phyloP scores from a whole-genome alignment of 2,113 vertebrate genomes.

The Nanorana parkeri region DNA sequence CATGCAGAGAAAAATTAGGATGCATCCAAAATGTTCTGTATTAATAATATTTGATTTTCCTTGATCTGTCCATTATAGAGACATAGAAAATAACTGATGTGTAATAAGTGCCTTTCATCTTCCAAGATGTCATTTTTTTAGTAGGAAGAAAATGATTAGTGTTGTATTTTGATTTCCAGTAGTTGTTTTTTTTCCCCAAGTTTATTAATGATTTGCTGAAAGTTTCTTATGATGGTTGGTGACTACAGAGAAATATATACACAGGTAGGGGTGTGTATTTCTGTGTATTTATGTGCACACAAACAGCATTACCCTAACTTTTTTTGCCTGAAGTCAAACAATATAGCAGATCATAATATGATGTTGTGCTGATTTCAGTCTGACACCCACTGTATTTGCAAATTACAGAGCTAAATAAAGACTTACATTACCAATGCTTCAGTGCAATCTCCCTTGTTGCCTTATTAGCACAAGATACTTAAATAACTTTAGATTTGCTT shows the following conservation, averaged over 20 bases:
- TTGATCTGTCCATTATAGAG: neutral
- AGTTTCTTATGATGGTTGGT: no score
- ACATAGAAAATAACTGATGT: conserved; percentile 16
- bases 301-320: neutral
- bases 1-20: no score
- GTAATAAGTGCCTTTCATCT: conserved; percentile 16
- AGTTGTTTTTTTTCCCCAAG: conserved; percentile 4
- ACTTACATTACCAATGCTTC: no score
- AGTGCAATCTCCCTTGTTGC: neutral
- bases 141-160: neutral
- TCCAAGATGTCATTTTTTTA: conserved; percentile 3
- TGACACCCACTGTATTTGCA: neutral
- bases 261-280: no score
- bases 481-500: no score
- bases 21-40: no score
- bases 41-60: conserved; percentile 10
- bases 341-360: neutral
- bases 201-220: neutral
- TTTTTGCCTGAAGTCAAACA: neutral
- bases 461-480: neutral
- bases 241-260: no score
- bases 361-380: neutral
- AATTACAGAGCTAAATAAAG: neutral
- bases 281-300: no score
- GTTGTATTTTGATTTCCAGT: conserved; percentile 4